Conservation (phyloP, 2,113 vertebrate genomes). For the Antennarius striatus region DNA sequence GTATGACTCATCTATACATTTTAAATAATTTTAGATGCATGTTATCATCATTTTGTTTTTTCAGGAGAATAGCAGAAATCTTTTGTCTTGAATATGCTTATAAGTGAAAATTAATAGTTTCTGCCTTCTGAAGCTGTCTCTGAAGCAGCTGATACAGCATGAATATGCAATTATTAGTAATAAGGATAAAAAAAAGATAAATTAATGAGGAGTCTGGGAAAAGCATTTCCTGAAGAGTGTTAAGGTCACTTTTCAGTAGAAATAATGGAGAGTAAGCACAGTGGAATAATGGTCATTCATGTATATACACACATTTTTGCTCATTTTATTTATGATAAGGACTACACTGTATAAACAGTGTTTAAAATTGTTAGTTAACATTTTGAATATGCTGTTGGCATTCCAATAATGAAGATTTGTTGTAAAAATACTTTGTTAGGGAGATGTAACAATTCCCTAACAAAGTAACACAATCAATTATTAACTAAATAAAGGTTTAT, state of each 20-base stretch:
- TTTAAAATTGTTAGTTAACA: too few relatives aligned
- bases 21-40: slow-evolving; percentile 31
- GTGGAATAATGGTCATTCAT: not conserved
- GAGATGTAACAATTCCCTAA: too few relatives aligned
- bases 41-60: slow-evolving; percentile 30
- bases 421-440: too few relatives aligned
- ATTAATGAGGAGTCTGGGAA: not conserved
- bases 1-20: slow-evolving; percentile 25
- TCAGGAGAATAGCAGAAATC: slow-evolving; percentile 8
- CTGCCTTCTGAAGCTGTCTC: slow-evolving; percentile 25
- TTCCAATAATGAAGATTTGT: too few relatives aligned
- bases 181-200: too few relatives aligned
- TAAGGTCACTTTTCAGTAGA: slow-evolving; percentile 2
- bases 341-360: too few relatives aligned
- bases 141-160: not conserved
- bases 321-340: too few relatives aligned
- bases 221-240: slow-evolving; percentile 1
- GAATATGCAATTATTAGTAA: too few relatives aligned
- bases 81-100: slow-evolving; percentile 8
- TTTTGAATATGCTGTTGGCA: too few relatives aligned
- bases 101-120: slow-evolving; percentile 4
- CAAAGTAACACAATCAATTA: too few relatives aligned
- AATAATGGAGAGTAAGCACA: not conserved
- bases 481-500: too few relatives aligned
- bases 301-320: too few relatives aligned